These are phyloP conservation scores for Microplitis demolitor DNA, from an alignment of 1,140 invertebrate species.

Conservation along the genomic window DNA sequence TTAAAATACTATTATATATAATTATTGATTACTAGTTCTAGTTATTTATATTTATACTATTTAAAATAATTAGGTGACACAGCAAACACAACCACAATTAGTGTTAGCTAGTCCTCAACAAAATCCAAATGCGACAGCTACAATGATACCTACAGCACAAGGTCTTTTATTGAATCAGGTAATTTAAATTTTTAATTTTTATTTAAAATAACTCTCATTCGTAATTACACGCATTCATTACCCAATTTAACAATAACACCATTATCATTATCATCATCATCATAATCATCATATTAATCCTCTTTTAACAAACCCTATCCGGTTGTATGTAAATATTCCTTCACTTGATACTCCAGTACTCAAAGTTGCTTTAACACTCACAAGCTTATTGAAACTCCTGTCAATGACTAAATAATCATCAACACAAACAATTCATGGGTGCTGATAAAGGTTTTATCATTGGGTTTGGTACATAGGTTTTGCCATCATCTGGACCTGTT, in stretches of 20 bases:
- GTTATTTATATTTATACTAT: slow-evolving; percentile 16
- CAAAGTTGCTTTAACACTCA: no score
- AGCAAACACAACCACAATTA: slow-evolving; percentile 58
- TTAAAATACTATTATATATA: no score
- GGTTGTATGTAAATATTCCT: no score
- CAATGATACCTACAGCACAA: slow-evolving; percentile 60
- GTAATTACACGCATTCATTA: no score
- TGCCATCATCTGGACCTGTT: slow-evolving; percentile 58
- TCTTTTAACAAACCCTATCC: no score
- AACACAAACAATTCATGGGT: not conserved
- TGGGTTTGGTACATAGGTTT: slow-evolving; percentile 53
- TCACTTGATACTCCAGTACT: no score
- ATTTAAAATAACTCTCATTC: no score
- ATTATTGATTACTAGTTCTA: slow-evolving; percentile 2
- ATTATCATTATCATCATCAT: no score
- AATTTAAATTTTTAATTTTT: not conserved
- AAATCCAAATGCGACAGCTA: slow-evolving; percentile 48
- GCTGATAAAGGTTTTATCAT: slow-evolving; percentile 34
- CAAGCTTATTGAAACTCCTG: no score
- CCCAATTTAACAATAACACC: no score
- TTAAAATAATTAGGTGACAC: slow-evolving; percentile 47
- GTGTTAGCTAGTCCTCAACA: slow-evolving; percentile 56
- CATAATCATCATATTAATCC: no score
- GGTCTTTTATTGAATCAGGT: slow-evolving; percentile 59
- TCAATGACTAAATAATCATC: not conserved